Conservation (phyloP, 2,888 invertebrate genomes). For the Seladonia tumulorum region DNA sequence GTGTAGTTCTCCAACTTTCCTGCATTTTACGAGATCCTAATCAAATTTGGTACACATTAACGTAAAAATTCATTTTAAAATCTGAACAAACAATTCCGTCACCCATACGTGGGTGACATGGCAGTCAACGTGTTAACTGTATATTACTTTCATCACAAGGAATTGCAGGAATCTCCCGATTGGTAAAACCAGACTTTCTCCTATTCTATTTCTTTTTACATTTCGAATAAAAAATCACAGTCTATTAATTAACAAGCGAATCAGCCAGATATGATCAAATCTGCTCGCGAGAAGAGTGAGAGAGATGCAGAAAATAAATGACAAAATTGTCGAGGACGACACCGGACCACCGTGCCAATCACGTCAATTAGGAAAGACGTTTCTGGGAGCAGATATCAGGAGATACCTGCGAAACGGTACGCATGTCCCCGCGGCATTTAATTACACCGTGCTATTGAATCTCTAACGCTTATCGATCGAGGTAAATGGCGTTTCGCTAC, state of each 20-base stretch:
- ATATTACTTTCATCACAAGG: neutral
- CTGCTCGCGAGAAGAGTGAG: neutral
- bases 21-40: too few species aligned
- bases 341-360: conserved; percentile 15
- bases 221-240: neutral
- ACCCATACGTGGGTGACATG: too few species aligned
- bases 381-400: neutral
- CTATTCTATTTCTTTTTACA: neutral
- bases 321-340: neutral
- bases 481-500: conserved; percentile 24
- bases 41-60: too few species aligned
- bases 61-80: too few species aligned
- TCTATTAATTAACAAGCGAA: neutral
- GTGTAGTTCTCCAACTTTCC: too few species aligned
- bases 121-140: too few species aligned
- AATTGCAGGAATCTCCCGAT: neutral
- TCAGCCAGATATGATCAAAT: neutral
- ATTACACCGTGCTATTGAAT: conserved; percentile 20
- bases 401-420: neutral
- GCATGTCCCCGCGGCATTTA: conserved; percentile 15
- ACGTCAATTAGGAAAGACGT: conserved; percentile 6
- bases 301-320: neutral
- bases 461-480: conserved; percentile 18
- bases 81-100: too few species aligned
- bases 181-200: neutral